Percentiles rank a stretch among this genome's conserved stretches.
phyloP scores from a whole-genome alignment of 35 echinoderm and acorn worm genomes.

The Lytechinus variegatus region DNA sequence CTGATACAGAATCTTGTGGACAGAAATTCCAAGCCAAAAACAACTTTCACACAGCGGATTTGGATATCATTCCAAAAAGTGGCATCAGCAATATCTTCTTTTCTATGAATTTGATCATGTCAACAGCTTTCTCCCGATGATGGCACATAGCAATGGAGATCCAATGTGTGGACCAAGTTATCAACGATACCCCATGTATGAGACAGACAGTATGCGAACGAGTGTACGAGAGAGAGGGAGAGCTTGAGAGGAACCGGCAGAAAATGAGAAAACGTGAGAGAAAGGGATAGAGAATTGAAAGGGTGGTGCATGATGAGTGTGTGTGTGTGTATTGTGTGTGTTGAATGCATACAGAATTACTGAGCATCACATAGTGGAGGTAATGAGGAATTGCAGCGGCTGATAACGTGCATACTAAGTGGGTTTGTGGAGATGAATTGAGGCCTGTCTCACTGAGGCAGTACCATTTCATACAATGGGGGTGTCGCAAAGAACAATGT shows the following conservation, averaged over 20 bases:
- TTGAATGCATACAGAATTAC: slow-evolving; percentile 16
- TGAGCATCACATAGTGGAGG: neutral
- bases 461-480: slow-evolving; percentile 13
- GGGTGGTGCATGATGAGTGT: slow-evolving; percentile 7
- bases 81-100: neutral
- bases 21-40: neutral
- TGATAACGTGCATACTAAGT: slow-evolving; percentile 42
- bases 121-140: slow-evolving; percentile 3
- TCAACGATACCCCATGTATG: neutral
- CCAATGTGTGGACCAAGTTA: neutral
- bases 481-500: neutral
- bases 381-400: slow-evolving; percentile 13
- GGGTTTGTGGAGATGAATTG: slow-evolving; percentile 13
- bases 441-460: neutral
- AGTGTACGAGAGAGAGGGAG: slow-evolving; percentile 23
- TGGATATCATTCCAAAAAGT: neutral
- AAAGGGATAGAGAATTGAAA: neutral
- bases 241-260: neutral
- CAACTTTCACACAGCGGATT: neutral
- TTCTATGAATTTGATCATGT: slow-evolving; percentile 27
- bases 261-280: neutral
- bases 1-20: neutral
- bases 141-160: slow-evolving; percentile 30
- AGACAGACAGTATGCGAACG: neutral
- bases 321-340: slow-evolving; percentile 21